Evolutionary conservation across 2,797 vertebrate species (phyloP).

Genomic region (Xerus rutilus): DNA sequence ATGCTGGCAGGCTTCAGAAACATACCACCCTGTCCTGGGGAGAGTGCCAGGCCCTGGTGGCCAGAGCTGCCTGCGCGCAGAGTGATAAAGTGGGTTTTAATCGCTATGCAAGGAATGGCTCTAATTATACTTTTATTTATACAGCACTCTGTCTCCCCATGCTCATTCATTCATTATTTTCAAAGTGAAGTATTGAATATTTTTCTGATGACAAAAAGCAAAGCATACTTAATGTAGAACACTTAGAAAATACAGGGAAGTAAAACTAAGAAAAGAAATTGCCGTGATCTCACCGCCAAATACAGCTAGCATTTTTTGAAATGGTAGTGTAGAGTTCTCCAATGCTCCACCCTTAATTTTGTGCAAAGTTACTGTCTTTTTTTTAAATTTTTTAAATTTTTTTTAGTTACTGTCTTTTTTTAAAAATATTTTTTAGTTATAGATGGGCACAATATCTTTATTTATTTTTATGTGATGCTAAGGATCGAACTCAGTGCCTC

Average conservation of each 20-base stretch:
- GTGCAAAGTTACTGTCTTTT: background rate
- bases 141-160: conserved; percentile 35
- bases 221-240: background rate
- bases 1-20: background rate
- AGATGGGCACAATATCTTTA: too few relatives aligned
- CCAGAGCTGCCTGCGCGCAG: background rate
- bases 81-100: conserved; percentile 57
- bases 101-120: background rate
- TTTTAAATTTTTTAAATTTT: too few relatives aligned
- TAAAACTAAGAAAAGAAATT: background rate
- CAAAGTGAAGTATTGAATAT: conserved; percentile 37
- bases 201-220: conserved; percentile 50
- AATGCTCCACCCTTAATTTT: background rate
- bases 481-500: too few relatives aligned
- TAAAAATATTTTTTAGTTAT: too few relatives aligned
- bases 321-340: background rate
- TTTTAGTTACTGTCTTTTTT: background rate
- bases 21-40: background rate
- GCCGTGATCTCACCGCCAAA: background rate
- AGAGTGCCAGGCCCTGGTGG: background rate
- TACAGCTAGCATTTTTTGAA: background rate
- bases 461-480: too few relatives aligned
- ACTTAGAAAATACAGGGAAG: background rate
- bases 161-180: conserved; percentile 43
- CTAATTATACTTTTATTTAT: conserved; percentile 69